phyloP scores from a whole-genome alignment of 37 sponge, comb jelly and placozoan species.

The Geodia barretti region DNA sequence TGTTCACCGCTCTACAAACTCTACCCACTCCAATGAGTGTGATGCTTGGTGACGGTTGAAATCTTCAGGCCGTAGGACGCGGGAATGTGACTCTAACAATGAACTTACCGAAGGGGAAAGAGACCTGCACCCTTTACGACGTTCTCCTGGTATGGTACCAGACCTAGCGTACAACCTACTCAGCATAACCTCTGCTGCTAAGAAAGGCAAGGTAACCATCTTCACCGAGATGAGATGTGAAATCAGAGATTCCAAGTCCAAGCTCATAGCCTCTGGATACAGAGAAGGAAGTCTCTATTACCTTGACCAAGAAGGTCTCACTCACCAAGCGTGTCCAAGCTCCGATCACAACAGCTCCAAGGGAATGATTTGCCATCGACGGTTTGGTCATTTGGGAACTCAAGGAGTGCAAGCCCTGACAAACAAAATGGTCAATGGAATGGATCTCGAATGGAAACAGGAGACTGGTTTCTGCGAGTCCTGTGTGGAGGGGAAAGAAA shows the following conservation, averaged over 20 bases:
- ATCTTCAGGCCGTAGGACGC: conserved; percentile 18
- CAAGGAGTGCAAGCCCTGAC: conserved; percentile 20
- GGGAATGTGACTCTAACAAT: conserved; percentile 31
- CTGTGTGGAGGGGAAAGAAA: conserved; percentile 42
- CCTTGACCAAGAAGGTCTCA: conserved; percentile 10
- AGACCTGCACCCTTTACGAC: conserved; percentile 33
- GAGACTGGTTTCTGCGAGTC: conserved; percentile 32
- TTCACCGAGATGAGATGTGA: conserved; percentile 29
- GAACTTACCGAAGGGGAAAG: conserved; percentile 10
- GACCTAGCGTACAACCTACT: conserved; percentile 41
- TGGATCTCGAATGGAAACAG: background rate
- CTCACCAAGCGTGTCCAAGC: background rate
- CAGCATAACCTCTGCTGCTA: conserved; percentile 42
- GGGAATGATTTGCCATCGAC: too few relatives aligned
- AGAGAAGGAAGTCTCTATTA: conserved; percentile 43
- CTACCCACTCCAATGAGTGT: conserved; percentile 15
- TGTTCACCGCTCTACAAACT: conserved; percentile 10
- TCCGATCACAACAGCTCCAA: conserved; percentile 15
- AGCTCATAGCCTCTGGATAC: background rate
- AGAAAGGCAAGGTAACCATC: conserved; percentile 34
- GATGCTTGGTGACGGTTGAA: conserved; percentile 33
- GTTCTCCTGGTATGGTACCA: conserved; percentile 56
- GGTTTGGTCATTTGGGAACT: conserved; percentile 37
- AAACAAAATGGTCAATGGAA: conserved; percentile 30
- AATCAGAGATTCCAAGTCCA: conserved; percentile 14